Percentiles rank a stretch among this genome's conserved stretches.
Conservation (phyloP, 2,888 invertebrate species). For the Macaria liturata region DNA sequence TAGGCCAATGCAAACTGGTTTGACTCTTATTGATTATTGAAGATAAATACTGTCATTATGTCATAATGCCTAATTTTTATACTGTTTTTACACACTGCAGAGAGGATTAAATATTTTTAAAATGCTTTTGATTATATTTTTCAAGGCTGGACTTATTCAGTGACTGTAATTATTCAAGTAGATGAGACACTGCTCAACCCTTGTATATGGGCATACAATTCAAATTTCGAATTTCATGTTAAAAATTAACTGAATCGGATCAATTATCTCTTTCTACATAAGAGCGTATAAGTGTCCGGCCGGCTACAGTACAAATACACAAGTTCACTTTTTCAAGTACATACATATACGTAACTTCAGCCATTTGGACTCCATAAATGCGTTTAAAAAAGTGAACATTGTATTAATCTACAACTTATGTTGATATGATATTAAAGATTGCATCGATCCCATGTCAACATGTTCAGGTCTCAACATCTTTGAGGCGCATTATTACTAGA, state of each 20-base stretch:
- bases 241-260: neutral
- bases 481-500: conserved; percentile 10
- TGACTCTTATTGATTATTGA: too few relatives aligned
- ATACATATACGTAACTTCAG: conserved; percentile 1
- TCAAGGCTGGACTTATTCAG: too few relatives aligned
- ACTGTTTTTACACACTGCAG: too few relatives aligned
- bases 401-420: conserved; percentile 36
- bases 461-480: conserved; percentile 25
- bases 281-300: neutral
- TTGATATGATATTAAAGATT: conserved; percentile 56
- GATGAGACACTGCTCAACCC: too few relatives aligned
- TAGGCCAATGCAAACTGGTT: too few relatives aligned
- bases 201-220: too few relatives aligned
- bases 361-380: conserved; percentile 25
- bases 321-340: conserved; percentile 36
- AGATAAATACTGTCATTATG: too few relatives aligned
- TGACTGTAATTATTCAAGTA: too few relatives aligned
- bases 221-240: neutral
- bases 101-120: too few relatives aligned
- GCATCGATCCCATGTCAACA: conserved; percentile 46
- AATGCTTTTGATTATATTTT: too few relatives aligned
- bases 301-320: neutral
- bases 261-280: neutral
- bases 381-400: conserved; percentile 38
- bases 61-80: too few relatives aligned